Evolutionary conservation across 2,888 invertebrate genomes (phyloP), one percentile per base, ranked within the genome.

Genomic region (Drosophila niveifrons): DNA sequence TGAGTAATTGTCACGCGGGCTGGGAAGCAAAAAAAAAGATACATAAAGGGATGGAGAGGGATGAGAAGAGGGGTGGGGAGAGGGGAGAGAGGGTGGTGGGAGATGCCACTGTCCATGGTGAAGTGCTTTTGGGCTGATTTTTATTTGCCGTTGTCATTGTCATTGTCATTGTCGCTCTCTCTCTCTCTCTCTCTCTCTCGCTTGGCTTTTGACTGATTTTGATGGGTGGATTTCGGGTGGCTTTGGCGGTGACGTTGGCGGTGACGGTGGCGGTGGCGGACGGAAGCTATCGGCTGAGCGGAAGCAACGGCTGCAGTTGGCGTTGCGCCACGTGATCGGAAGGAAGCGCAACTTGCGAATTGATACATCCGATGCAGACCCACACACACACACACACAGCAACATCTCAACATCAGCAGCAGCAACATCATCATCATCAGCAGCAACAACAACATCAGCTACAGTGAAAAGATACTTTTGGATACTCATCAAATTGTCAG

Each of bases 271-370:
- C 4, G 18, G 23, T 23, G 59, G 41, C 82, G 88, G 87, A 88
- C 85, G 86, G 88, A 84, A 84, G 88, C 82, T 88, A 84, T 86
- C 87, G 89, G 79, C 79, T 69, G 73, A 74, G 67, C 84, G 85
- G 89, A 86, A 86, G 89, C 76, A 85, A 80, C 81, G 85, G 76
- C 85, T 82, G 82, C 83, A 74, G 75, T 72, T 81, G 80, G 80
- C 80, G 75, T 75, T 74, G 75, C 65, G 85, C 77, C 86, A 88
- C 86, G 86, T 84, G 89, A 88, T 82, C 89, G 86, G 86, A 86
- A 86, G 89, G 86, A 86, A 87, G 82, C 89, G 52, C 80, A 77
- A 87, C 86, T 86, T 86, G 86, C 86, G 86, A 86, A 86, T 86
- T 86, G 86, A 86, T 88, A 88, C 89, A 88, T 86, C 86, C 86